These are phyloP conservation scores for Peromyscus attwateri DNA, from an alignment of 2,797 vertebrate genomes.

Conservation along the genomic window DNA sequence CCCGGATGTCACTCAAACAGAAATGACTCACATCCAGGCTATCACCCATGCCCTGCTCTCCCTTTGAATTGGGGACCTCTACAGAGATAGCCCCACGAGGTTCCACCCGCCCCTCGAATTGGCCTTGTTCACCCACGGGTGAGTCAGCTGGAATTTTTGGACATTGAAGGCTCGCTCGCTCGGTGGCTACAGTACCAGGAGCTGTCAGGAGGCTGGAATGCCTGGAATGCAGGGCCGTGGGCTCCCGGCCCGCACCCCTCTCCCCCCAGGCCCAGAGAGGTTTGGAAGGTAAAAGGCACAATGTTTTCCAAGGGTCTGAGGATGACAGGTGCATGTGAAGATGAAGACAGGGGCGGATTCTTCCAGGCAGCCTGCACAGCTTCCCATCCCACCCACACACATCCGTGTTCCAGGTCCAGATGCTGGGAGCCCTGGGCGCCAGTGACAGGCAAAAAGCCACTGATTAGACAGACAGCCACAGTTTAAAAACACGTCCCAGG, in stretches of 20 bases:
- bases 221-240: conserved; percentile 28
- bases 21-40: neutral
- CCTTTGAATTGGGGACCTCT: neutral
- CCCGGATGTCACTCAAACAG: neutral
- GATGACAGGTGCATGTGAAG: conserved; percentile 72
- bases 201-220: conserved; percentile 79
- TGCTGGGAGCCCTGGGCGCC: conserved; percentile 15
- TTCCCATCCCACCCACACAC: conserved; percentile 60
- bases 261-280: neutral
- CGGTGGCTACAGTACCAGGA: conserved; percentile 77
- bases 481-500: neutral
- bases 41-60: neutral
- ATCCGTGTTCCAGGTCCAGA: conserved; percentile 54
- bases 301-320: conserved; percentile 70
- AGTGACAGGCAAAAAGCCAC: neutral
- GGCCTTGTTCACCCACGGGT: conserved; percentile 69
- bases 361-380: neutral
- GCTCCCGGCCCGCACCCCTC: neutral
- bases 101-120: neutral
- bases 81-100: neutral
- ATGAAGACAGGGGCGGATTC: conserved; percentile 67
- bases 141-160: conserved; percentile 81
- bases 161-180: conserved; percentile 26
- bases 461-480: conserved; percentile 46
- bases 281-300: conserved; percentile 71